Evolutionary conservation across 2,888 invertebrate genomes (phyloP).

Genomic region (Lasioglossum lativentre): DNA sequence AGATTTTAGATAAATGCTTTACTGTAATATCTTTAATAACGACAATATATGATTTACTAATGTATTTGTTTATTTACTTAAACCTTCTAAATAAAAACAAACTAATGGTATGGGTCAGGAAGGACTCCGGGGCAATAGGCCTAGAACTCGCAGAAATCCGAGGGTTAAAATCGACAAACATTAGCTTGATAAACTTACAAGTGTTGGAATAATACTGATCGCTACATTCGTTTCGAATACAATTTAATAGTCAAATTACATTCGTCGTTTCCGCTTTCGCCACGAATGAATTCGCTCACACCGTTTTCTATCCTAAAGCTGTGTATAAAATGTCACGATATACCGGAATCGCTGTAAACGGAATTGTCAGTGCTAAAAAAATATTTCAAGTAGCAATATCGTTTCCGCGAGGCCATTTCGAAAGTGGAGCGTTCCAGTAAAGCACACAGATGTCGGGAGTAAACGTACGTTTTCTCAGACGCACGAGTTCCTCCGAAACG

Average conservation of each 20-base stretch:
- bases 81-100: too few relatives aligned
- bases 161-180: too few relatives aligned
- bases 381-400: neutral
- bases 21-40: too few relatives aligned
- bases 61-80: too few relatives aligned
- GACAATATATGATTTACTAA: too few relatives aligned
- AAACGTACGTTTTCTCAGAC: neutral
- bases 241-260: neutral
- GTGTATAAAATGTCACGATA: neutral
- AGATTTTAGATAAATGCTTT: too few relatives aligned
- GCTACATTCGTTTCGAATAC: too few relatives aligned
- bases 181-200: too few relatives aligned
- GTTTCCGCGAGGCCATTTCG: neutral
- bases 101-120: too few relatives aligned
- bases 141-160: too few relatives aligned
- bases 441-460: neutral
- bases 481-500: neutral
- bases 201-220: too few relatives aligned
- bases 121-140: too few relatives aligned
- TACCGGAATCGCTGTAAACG: neutral
- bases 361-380: neutral
- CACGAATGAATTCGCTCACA: neutral
- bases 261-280: neutral
- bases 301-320: neutral
- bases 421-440: neutral